Percentiles rank a stretch among this genome's conserved stretches.
Conservation (phyloP, 1,140 invertebrate genomes). For the Drosophila albomicans region DNA sequence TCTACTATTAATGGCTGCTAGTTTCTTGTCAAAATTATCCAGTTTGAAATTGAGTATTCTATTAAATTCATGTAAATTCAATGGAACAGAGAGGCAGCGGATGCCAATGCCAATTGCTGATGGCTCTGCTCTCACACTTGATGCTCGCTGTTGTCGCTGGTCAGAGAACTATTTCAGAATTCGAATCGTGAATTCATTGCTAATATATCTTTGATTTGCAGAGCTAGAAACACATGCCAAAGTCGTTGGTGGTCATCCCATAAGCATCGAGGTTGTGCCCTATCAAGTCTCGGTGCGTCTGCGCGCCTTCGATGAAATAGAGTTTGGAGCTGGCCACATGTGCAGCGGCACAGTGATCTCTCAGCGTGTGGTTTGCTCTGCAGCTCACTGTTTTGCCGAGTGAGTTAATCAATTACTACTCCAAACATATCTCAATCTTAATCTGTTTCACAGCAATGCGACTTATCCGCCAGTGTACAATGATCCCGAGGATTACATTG, state of each 20-base stretch:
- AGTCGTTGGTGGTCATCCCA: slow-evolving; percentile 57
- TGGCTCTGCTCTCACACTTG: background rate
- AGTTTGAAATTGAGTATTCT: background rate
- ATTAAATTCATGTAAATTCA: slow-evolving; percentile 16
- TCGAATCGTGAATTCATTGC: background rate
- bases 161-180: background rate
- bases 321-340: slow-evolving; percentile 47
- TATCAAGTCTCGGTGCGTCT: slow-evolving; percentile 57
- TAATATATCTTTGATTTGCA: background rate
- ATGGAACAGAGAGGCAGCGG: background rate
- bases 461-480: slow-evolving; percentile 4
- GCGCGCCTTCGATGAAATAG: slow-evolving; percentile 28
- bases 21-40: slow-evolving; percentile 16
- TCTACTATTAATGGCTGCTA: background rate
- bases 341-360: slow-evolving; percentile 64
- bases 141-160: background rate
- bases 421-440: background rate
- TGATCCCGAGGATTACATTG: slow-evolving; percentile 23
- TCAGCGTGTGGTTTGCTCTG: slow-evolving; percentile 53
- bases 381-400: slow-evolving; percentile 66
- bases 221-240: slow-evolving; percentile 36
- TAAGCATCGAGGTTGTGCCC: slow-evolving; percentile 42
- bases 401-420: slow-evolving; percentile 24
- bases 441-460: slow-evolving; percentile 25
- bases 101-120: background rate